Conservation (phyloP, 2,113 vertebrate genomes). For the Cyprinus carpio region DNA sequence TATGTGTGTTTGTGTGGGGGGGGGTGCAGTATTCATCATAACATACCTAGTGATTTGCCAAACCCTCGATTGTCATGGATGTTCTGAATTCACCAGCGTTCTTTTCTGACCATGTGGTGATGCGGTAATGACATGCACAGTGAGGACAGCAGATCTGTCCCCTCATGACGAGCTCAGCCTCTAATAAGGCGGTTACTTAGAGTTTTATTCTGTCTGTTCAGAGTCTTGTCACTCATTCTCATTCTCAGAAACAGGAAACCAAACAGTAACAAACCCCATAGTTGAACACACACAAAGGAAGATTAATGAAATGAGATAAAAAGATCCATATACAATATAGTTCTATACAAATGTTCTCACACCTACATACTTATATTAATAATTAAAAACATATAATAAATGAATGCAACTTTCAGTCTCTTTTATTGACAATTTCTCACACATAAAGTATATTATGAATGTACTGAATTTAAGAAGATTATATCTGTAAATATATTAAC, state of each 20-base stretch:
- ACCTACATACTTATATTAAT: neutral
- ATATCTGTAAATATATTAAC: too few relatives aligned
- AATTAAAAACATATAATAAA: too few relatives aligned
- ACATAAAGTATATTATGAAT: too few relatives aligned
- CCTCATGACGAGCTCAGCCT: conserved; percentile 19
- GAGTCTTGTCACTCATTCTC: conserved; percentile 13
- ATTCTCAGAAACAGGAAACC: conserved; percentile 25
- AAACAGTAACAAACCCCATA: neutral
- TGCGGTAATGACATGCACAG: conserved; percentile 18
- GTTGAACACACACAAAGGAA: neutral
- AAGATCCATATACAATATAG: too few relatives aligned
- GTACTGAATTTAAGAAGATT: too few relatives aligned
- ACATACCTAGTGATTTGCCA: conserved; percentile 49
- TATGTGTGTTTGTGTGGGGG: conserved; percentile 9
- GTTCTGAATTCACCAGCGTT: neutral
- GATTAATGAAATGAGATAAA: too few relatives aligned
- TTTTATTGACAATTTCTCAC: too few relatives aligned
- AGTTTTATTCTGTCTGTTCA: conserved; percentile 15
- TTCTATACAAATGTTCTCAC: neutral
- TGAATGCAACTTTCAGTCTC: too few relatives aligned
- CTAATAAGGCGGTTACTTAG: conserved; percentile 1
- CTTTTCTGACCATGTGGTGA: conserved; percentile 10
- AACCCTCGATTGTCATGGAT: conserved; percentile 21
- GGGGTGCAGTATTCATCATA: conserved; percentile 51
- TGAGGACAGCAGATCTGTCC: conserved; percentile 21